Conservation (phyloP, 2,888 invertebrate species). For the Deilephila elpenor region DNA sequence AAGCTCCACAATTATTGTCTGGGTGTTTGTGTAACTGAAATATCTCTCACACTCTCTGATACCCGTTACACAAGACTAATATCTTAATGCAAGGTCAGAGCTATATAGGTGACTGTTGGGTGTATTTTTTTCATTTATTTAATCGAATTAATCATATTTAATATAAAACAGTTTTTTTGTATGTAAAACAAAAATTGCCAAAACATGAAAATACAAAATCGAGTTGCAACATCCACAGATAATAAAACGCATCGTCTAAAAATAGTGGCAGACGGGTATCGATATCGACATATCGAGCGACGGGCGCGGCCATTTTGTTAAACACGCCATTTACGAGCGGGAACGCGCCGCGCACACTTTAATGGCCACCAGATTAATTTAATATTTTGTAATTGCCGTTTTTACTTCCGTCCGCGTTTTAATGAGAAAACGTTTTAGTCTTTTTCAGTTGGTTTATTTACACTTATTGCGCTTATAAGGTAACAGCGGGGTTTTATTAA, state of each 20-base stretch:
- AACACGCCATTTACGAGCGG: constrained; percentile 63
- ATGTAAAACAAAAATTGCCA: no score
- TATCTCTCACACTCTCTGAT: no score
- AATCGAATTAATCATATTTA: no score
- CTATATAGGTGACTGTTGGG: no score
- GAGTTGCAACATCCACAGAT: neutral
- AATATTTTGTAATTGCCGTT: constrained; percentile 71
- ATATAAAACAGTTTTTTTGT: no score
- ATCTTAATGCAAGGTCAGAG: no score
- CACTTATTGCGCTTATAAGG: neutral
- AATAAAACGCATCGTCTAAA: neutral
- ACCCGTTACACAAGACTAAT: no score
- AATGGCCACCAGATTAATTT: constrained; percentile 63
- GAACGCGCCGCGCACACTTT: constrained; percentile 48
- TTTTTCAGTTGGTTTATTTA: constrained; percentile 37
- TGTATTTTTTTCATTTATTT: no score
- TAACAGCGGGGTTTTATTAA: neutral
- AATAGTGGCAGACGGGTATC: constrained; percentile 36
- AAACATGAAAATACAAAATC: neutral
- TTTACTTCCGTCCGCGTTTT: constrained; percentile 61
- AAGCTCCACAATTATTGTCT: no score
- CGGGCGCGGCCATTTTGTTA: constrained; percentile 59
- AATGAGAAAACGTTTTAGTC: constrained; percentile 64
- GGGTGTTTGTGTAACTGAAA: no score
- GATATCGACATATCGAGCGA: constrained; percentile 47